Evolutionary conservation across 2,888 invertebrate genomes (phyloP), one percentile per base, ranked within the genome.

Genomic region (Odontothrips loti): DNA sequence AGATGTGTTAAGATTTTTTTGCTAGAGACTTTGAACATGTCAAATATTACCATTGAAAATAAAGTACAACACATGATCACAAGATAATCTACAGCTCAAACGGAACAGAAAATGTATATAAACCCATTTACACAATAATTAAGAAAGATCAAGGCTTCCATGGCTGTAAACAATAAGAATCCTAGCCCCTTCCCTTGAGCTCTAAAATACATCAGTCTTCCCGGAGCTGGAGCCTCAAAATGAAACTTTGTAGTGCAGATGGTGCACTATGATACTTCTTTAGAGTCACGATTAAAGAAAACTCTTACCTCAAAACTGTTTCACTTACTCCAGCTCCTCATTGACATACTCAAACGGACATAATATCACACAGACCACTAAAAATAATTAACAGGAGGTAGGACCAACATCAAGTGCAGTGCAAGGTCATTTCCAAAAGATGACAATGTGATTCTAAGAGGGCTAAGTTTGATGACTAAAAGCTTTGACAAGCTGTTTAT

Each of bases 301-400:
- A 15, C 17, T 43, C 58, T 58, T 8, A 58, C 15, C n/a, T 58
- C 58, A 58, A 20, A 11, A 27, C 27, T 75, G 0, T 4, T 8
- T 75, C 27, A 75, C 12, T 75, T 23, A 75, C 68, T 27, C 68
- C 68, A 75, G 68, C 68, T 27, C 68, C 68, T 27, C 27, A 75
- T 75, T 75, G 68, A 75, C 58, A 17, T 75, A 75, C 27, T 75
- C 23, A 27, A 12, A 75, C 20, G 15, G 58, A 27, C 27, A 27
- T 75, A 75, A 75, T 75, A 75, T 75, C 68, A 75, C 68, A 75
- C 68, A 75, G 68, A 75, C 12, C 23, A 75, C 23, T 75, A 75
- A n/a, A 75, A 75, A 75, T 27, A 75, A 75, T 27, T 75, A 12
- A 27, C 12, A 75, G 68, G 68, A 75, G 23, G 68, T 75, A 75